These are phyloP conservation scores for Drosophila chauvacae DNA, from an alignment of 1,140 invertebrate species.

Conservation along the genomic window DNA sequence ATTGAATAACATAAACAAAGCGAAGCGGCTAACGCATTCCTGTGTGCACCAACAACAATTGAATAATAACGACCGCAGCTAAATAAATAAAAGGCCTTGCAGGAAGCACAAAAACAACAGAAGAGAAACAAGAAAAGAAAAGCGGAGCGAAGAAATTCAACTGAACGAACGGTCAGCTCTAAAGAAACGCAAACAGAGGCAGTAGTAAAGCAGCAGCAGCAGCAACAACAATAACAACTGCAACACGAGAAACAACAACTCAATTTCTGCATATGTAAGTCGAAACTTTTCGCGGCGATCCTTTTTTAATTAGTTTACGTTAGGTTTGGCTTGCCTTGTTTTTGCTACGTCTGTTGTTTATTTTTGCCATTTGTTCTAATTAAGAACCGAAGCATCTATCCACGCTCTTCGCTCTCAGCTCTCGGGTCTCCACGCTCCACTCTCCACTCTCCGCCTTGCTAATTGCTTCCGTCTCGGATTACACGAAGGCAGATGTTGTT, in stretches of 20 bases:
- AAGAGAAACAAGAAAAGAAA: conserved; percentile 10
- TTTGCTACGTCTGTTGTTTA: conserved; percentile 50
- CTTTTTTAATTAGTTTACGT: conserved; percentile 74
- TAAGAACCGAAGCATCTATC: conserved; percentile 47
- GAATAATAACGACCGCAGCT: conserved; percentile 47
- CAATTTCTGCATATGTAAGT: conserved; percentile 78
- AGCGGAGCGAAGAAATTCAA: conserved; percentile 28
- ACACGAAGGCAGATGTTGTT: conserved; percentile 21
- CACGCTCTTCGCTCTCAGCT: neutral
- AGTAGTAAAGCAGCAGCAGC: conserved; percentile 9
- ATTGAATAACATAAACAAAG: conserved; percentile 52
- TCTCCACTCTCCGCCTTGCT: conserved; percentile 16
- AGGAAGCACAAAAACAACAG: conserved; percentile 19
- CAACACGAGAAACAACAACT: conserved; percentile 56
- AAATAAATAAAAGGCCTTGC: conserved; percentile 55
- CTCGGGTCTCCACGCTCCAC: neutral
- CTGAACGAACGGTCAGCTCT: conserved; percentile 21
- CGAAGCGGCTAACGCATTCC: conserved; percentile 38
- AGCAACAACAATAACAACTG: conserved; percentile 28
- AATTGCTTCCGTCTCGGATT: conserved; percentile 51
- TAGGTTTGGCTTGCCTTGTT: conserved; percentile 53
- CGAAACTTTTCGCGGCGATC: conserved; percentile 57
- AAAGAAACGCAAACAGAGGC: conserved; percentile 25
- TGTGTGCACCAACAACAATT: conserved; percentile 57
- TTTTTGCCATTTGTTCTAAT: conserved; percentile 77